Conservation (phyloP, 2,797 vertebrate species). For the Rhynchotus rufescens region DNA sequence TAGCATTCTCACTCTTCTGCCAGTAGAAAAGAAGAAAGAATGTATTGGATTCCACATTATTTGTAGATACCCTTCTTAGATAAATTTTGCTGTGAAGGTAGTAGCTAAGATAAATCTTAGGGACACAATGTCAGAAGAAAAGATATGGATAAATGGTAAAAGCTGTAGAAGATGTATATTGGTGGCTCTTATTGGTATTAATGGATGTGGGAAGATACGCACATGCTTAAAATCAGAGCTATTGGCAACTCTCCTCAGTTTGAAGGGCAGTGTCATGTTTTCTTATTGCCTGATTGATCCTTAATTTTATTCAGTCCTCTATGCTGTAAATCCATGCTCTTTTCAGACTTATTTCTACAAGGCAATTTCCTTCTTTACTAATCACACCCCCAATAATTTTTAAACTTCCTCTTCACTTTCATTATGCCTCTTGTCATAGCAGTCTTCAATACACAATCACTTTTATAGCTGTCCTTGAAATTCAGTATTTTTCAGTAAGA, state of each 20-base stretch:
- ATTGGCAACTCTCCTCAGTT: background rate
- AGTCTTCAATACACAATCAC: background rate
- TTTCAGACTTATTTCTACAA: slow-evolving; percentile 30
- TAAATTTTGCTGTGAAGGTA: background rate
- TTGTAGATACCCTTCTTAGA: background rate
- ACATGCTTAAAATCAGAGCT: background rate
- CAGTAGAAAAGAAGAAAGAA: background rate
- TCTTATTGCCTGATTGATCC: background rate
- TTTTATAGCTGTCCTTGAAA: slow-evolving; percentile 32
- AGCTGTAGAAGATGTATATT: background rate
- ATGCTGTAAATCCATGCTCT: background rate
- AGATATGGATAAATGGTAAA: background rate
- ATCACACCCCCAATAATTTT: background rate
- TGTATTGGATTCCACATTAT: fast-evolving
- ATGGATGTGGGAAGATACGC: background rate
- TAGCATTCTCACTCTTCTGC: background rate
- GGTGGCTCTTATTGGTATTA: background rate
- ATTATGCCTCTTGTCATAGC: background rate
- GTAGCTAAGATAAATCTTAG: background rate
- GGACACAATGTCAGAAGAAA: background rate
- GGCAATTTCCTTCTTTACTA: slow-evolving; percentile 45
- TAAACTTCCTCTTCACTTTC: slow-evolving; percentile 1
- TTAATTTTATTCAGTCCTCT: background rate
- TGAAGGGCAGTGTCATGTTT: background rate
- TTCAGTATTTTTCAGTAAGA: background rate